Evolutionary conservation across 2,113 vertebrate species (phyloP).

Genomic region (Daubentonia madagascariensis): DNA sequence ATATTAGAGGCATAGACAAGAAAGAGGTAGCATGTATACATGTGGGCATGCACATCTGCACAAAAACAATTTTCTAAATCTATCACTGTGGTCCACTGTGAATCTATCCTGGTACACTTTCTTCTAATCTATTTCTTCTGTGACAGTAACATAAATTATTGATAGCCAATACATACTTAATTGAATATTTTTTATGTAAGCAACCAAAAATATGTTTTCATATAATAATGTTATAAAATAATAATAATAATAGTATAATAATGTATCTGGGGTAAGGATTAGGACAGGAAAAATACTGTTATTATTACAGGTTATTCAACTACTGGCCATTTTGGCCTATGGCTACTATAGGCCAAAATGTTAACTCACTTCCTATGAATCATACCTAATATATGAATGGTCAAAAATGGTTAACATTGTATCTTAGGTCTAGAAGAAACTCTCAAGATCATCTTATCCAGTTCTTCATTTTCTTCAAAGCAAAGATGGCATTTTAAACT

Average conservation of each 20-base stretch:
- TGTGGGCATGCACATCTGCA: neutral
- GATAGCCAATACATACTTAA: neutral
- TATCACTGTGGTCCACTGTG: neutral
- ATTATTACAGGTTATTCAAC: neutral
- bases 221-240: neutral
- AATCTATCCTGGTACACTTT: neutral
- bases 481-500: neutral
- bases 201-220: neutral
- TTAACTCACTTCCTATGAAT: neutral
- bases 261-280: neutral
- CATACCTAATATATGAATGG: neutral
- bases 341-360: neutral
- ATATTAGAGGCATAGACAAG: neutral
- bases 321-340: no score
- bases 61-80: neutral
- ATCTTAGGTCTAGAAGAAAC: neutral
- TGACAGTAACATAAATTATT: neutral
- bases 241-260: neutral
- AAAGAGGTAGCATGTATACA: neutral
- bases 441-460: neutral
- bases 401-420: neutral
- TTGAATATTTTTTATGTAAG: neutral
- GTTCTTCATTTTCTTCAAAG: neutral
- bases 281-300: neutral
- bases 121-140: neutral